Conservation (phyloP, 2,797 vertebrate genomes). For the Limnodromus scolopaceus region DNA sequence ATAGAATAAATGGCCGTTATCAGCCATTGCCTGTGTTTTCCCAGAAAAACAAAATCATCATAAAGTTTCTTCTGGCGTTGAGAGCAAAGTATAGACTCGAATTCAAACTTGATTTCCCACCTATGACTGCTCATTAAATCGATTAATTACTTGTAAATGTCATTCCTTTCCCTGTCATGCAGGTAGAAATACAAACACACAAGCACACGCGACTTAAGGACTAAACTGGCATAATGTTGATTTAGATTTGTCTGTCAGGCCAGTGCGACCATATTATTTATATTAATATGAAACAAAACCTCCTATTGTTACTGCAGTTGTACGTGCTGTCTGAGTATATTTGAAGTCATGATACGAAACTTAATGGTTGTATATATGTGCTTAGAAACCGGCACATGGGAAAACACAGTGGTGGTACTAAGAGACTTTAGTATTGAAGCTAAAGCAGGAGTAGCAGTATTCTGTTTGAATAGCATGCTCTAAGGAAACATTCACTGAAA, state of each 20-base stretch:
- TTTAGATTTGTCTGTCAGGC: background rate
- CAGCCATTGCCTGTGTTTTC: slow-evolving; percentile 13
- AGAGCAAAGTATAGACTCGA: background rate
- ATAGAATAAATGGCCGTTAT: slow-evolving; percentile 11
- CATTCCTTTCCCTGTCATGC: background rate
- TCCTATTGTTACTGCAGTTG: background rate
- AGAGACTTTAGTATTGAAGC: background rate
- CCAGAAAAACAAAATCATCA: slow-evolving; percentile 4
- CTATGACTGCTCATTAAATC: background rate
- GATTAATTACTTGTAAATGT: slow-evolving; percentile 7
- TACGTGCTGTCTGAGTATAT: background rate
- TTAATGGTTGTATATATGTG: background rate
- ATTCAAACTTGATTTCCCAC: slow-evolving; percentile 23
- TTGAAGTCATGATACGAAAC: background rate
- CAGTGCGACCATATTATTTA: background rate
- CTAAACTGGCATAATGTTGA: background rate
- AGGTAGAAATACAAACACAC: background rate
- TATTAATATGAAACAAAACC: background rate
- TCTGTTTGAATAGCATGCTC: background rate
- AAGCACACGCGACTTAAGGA: background rate
- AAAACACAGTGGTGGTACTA: background rate
- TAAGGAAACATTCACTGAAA: background rate
- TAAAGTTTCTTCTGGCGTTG: background rate
- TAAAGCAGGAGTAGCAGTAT: background rate
- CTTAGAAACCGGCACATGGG: background rate